Percentiles rank a stretch among this genome's conserved stretches.
phyloP scores from a whole-genome alignment of 92 coral and sea anemone species.

The Palythoa grandiflora region DNA sequence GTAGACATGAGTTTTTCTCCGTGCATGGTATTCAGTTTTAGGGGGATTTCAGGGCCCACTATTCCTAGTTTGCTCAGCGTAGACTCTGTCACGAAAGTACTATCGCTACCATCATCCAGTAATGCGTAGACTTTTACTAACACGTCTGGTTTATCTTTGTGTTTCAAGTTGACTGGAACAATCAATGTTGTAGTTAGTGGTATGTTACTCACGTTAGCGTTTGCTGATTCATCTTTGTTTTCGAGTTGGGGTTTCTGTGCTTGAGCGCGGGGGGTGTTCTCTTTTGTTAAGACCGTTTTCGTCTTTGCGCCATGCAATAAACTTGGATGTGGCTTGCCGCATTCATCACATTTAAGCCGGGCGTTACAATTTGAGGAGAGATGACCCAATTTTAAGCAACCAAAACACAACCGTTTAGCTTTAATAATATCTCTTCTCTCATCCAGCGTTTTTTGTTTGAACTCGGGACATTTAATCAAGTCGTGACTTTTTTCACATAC shows the following conservation, averaged over 20 bases:
- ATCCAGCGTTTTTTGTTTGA: conserved; percentile 2
- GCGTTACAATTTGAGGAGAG: conserved; percentile 52
- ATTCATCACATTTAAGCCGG: conserved; percentile 57
- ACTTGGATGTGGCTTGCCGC: conserved; percentile 58
- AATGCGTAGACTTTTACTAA: conserved; percentile 40
- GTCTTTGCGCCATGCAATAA: conserved; percentile 42
- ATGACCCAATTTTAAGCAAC: conserved; percentile 61
- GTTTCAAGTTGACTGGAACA: conserved; percentile 41
- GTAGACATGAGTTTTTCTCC: conserved; percentile 10
- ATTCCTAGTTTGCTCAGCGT: conserved; percentile 27
- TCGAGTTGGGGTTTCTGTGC: not conserved
- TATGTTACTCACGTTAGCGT: not conserved
- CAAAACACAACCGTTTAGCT: conserved; percentile 50
- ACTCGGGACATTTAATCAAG: conserved; percentile 42
- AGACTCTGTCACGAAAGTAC: conserved; percentile 39
- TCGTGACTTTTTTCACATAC: conserved; percentile 23
- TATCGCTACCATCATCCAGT: conserved; percentile 52
- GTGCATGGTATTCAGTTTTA: conserved; percentile 35
- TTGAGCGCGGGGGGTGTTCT: not conserved
- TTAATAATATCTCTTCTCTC: conserved; percentile 45
- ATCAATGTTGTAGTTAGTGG: conserved; percentile 27
- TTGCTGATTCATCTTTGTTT: not conserved
- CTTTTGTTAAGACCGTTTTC: not conserved
- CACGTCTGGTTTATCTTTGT: conserved; percentile 14
- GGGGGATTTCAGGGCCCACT: conserved; percentile 31